Conservation (phyloP, 2,797 vertebrate genomes). For the Falco berigora region DNA sequence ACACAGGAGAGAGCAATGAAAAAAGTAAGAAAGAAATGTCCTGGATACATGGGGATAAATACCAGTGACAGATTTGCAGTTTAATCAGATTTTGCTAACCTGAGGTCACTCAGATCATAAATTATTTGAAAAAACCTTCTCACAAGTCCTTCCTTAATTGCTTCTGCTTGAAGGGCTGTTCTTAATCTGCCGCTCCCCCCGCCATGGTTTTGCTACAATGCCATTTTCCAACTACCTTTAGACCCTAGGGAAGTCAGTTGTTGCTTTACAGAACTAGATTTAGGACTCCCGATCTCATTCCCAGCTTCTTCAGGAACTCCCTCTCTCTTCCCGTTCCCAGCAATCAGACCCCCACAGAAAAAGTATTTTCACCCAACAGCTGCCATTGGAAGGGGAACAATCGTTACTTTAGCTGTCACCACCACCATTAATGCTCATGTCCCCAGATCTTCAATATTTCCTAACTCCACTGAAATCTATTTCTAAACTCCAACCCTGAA, state of each 20-base stretch:
- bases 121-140: neutral
- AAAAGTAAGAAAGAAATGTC: neutral
- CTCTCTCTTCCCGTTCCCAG: neutral
- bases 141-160: neutral
- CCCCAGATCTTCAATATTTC: neutral
- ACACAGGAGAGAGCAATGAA: neutral
- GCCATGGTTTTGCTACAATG: neutral
- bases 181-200: neutral
- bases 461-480: neutral
- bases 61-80: neutral
- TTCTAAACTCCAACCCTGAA: neutral
- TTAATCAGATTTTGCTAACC: neutral
- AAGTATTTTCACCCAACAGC: neutral
- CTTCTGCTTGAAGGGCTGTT: neutral
- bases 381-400: neutral
- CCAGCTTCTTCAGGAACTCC: neutral
- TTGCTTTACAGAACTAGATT: neutral
- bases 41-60: neutral
- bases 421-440: neutral
- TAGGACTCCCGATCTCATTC: neutral
- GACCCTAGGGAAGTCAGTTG: neutral
- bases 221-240: neutral
- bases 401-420: neutral
- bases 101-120: neutral
- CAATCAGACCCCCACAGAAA: neutral